These are phyloP conservation scores for Leptinotarsa defecta DNA, from an alignment of 1,140 invertebrate species.

Conservation along the genomic window DNA sequence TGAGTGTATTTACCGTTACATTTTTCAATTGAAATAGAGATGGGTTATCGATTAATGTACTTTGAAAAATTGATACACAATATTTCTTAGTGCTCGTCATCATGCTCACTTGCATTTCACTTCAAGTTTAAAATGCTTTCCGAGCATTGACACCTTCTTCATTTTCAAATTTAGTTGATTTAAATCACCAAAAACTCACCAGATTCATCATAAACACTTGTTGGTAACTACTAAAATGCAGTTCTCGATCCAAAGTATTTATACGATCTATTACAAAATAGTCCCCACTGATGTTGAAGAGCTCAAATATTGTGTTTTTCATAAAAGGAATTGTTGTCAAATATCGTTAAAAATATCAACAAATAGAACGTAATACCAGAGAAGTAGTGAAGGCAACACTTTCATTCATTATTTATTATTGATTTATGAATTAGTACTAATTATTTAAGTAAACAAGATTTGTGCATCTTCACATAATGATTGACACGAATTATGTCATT, in stretches of 20 bases:
- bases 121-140: too few relatives aligned
- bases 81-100: too few relatives aligned
- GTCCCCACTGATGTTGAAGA: neutral
- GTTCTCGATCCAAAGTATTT: neutral
- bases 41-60: too few relatives aligned
- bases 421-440: neutral
- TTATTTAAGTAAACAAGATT: neutral
- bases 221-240: neutral
- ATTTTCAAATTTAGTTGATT: neutral
- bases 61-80: neutral
- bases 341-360: neutral
- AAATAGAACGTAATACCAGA: neutral
- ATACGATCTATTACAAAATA: neutral
- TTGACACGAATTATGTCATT: constrained; percentile 3
- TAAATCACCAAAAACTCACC: neutral
- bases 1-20: too few relatives aligned
- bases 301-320: neutral
- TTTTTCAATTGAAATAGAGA: too few relatives aligned
- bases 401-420: neutral
- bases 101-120: too few relatives aligned
- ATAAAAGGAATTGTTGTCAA: neutral
- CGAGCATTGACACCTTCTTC: neutral
- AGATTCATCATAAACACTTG: neutral
- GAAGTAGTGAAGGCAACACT: neutral
- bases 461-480: neutral